phyloP scores from a whole-genome alignment of 2,888 invertebrate species.

The Drosophila colorata region DNA sequence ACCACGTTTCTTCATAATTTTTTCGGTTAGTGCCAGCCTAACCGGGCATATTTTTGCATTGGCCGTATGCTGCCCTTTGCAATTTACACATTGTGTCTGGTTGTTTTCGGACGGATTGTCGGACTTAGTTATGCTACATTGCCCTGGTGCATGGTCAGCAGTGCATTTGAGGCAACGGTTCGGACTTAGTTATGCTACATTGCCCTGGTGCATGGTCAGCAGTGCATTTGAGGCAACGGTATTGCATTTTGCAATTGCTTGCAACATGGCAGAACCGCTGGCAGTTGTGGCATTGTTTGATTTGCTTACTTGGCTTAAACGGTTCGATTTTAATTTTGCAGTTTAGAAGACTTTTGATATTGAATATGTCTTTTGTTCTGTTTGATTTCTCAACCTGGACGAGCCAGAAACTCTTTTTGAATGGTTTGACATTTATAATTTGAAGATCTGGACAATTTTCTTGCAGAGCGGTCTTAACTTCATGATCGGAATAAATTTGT shows the following conservation, averaged over 20 bases:
- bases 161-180: too few species aligned
- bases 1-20: neutral
- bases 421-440: too few species aligned
- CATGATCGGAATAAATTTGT: too few species aligned
- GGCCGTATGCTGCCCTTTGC: conserved; percentile 8
- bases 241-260: conserved; percentile 22
- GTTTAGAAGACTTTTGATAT: too few species aligned
- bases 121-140: too few species aligned
- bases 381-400: too few species aligned
- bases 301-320: neutral
- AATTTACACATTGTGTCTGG: conserved; percentile 6
- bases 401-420: too few species aligned
- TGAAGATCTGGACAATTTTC: too few species aligned
- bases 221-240: conserved; percentile 17
- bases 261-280: conserved; percentile 11
- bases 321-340: neutral
- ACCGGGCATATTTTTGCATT: conserved; percentile 15
- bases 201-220: conserved; percentile 5
- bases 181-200: neutral
- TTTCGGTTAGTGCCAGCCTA: neutral
- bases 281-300: conserved; percentile 18
- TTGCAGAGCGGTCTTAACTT: too few species aligned
- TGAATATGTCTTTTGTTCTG: too few species aligned
- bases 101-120: too few species aligned
- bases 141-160: too few species aligned